phyloP scores from a whole-genome alignment of 2,888 invertebrate species.

The Syritta pipiens region DNA sequence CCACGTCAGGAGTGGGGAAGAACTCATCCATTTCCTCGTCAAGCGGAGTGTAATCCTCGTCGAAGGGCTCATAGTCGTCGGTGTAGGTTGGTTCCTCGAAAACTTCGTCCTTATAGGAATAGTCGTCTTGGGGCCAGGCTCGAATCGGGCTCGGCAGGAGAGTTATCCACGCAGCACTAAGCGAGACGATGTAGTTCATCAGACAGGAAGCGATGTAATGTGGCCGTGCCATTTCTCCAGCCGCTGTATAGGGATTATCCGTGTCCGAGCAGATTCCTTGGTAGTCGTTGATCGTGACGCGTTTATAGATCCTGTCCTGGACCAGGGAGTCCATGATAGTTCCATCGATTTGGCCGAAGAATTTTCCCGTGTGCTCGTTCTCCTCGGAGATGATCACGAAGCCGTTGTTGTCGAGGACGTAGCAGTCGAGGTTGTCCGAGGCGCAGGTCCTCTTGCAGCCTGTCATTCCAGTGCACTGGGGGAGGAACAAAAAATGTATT shows the following conservation, averaged over 20 bases:
- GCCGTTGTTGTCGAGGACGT: conserved; percentile 95
- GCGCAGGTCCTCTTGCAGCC: conserved; percentile 92
- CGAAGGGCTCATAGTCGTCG: conserved; percentile 77
- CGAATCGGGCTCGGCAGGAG: conserved; percentile 75
- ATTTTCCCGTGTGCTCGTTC: conserved; percentile 91
- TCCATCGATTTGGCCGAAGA: conserved; percentile 96
- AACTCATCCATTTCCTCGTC: conserved; percentile 78
- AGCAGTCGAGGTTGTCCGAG: conserved; percentile 93
- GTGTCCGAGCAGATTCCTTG: conserved; percentile 91
- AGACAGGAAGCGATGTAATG: conserved; percentile 75
- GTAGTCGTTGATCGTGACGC: conserved; percentile 92
- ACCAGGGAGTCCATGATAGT: conserved; percentile 96
- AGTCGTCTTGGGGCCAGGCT: conserved; percentile 78
- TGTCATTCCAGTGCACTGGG: conserved; percentile 83
- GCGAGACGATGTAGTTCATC: conserved; percentile 75
- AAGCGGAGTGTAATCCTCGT: conserved; percentile 76
- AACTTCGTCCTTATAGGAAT: conserved; percentile 76
- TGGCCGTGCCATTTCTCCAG: conserved; percentile 74
- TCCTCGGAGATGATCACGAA: conserved; percentile 95
- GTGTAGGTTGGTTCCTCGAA: conserved; percentile 77
- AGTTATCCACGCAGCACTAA: conserved; percentile 77
- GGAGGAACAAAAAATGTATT: neutral
- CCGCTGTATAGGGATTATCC: conserved; percentile 81
- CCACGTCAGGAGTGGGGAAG: conserved; percentile 78
- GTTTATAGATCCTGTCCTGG: conserved; percentile 93